Evolutionary conservation across 2,888 invertebrate species (phyloP), one percentile per base, ranked within the genome.

Genomic region (Leucania comma): DNA sequence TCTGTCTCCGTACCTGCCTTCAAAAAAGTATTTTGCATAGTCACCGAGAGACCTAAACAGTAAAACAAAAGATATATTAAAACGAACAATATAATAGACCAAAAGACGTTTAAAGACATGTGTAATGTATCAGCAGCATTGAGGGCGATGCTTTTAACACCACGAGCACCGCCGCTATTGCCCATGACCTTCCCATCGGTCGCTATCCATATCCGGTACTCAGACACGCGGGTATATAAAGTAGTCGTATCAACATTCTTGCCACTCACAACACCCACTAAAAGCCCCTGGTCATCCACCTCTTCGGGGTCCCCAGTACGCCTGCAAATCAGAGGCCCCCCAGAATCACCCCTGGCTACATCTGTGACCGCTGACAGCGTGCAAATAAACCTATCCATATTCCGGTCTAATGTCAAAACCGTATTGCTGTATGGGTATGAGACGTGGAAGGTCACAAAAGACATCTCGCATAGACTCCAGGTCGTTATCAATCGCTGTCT

Each of bases 191-290:
- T 14, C 1, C 53, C 29, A 53, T 80, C 80, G 1, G 35, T 78
- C 2, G 73, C 79, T 8, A 93, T 90, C 93, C 93, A 94, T 1
- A 86, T 79, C 2, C 62, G 73, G 38, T 68, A 90, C 12, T 59
- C 70, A 0, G 90, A 87, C 0, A 90, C 85, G 0, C 90, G 80
- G 0, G 90, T 90, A 32, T 73, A 90, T 5, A 90, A 68, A 6
- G 87, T 90, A 0, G 94, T 93, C 69, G 78, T 89, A 62, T 94
- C 94, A 46, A 86, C 89, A 68, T 91, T 93, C 82, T 93, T 94
- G 0, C 93, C 94, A 48, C 93, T 91, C 0, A 94, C 94, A 0
- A 95, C 69, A 0, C 94, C 94, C 0, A 89, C 92, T 20, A 94
- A 69, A 2, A 94, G 58, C 3, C 90, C 89, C 12, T 75, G 81